Evolutionary conservation across 1,140 invertebrate genomes (phyloP).

Genomic region (Plectrocnemia conspersa): DNA sequence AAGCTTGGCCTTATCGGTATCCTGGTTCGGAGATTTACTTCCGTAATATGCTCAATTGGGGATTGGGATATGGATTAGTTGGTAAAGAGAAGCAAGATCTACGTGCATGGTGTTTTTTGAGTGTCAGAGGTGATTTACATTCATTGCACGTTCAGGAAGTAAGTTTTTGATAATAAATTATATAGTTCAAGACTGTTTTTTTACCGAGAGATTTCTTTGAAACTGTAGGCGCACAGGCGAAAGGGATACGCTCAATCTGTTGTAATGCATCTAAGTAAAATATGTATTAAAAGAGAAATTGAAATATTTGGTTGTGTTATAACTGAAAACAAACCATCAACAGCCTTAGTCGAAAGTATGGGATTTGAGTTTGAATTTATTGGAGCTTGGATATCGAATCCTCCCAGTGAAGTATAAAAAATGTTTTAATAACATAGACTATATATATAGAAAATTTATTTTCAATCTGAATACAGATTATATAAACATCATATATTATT

Average conservation of each 20-base stretch:
- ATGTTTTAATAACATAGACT: too few species aligned
- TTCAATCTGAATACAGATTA: too few species aligned
- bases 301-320: background rate
- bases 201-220: too few species aligned
- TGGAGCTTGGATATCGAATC: too few species aligned
- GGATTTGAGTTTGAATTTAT: too few species aligned
- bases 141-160: slow-evolving; percentile 4
- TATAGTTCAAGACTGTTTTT: background rate
- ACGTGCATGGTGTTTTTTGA: slow-evolving; percentile 7
- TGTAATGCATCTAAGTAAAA: background rate
- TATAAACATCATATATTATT: too few species aligned
- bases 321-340: background rate
- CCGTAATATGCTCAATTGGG: background rate
- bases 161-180: background rate
- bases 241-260: background rate
- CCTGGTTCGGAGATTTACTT: background rate
- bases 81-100: background rate
- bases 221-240: background rate
- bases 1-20: slow-evolving; percentile 1
- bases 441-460: too few species aligned
- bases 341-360: background rate
- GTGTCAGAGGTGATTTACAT: slow-evolving; percentile 8
- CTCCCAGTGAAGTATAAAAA: too few species aligned
- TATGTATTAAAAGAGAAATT: background rate
- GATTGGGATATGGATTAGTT: background rate